phyloP scores from a whole-genome alignment of 1,140 invertebrate species.

The Cydia splendana region DNA sequence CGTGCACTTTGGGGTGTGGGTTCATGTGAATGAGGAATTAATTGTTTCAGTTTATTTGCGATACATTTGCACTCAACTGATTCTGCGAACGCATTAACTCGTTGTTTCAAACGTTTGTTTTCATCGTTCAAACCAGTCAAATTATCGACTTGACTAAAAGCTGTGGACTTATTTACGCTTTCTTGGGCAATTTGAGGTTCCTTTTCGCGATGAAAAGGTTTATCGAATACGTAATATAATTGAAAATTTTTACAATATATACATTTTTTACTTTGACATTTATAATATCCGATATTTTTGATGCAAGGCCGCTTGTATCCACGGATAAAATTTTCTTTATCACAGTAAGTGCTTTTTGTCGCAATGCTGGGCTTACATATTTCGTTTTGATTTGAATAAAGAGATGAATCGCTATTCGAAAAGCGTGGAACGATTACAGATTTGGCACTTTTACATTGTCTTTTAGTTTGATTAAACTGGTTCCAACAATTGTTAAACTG shows the following conservation, averaged over 20 bases:
- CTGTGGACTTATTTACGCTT: too few relatives aligned
- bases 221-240: neutral
- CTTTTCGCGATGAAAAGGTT: neutral
- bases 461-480: neutral
- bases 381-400: neutral
- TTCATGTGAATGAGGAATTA: neutral
- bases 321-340: too few relatives aligned
- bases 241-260: neutral
- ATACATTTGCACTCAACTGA: neutral
- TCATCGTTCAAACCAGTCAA: too few relatives aligned
- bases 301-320: too few relatives aligned
- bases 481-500: neutral
- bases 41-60: neutral
- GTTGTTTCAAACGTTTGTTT: too few relatives aligned
- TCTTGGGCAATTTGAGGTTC: neutral
- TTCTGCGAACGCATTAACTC: too few relatives aligned
- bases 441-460: neutral
- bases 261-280: neutral
- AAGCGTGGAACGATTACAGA: neutral
- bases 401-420: neutral
- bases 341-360: too few relatives aligned
- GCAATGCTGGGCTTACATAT: neutral
- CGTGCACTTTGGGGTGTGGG: neutral
- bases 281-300: too few relatives aligned
- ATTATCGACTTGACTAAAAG: too few relatives aligned